Conservation (phyloP, 2,888 invertebrate species). For the Tubulanus polymorphus region DNA sequence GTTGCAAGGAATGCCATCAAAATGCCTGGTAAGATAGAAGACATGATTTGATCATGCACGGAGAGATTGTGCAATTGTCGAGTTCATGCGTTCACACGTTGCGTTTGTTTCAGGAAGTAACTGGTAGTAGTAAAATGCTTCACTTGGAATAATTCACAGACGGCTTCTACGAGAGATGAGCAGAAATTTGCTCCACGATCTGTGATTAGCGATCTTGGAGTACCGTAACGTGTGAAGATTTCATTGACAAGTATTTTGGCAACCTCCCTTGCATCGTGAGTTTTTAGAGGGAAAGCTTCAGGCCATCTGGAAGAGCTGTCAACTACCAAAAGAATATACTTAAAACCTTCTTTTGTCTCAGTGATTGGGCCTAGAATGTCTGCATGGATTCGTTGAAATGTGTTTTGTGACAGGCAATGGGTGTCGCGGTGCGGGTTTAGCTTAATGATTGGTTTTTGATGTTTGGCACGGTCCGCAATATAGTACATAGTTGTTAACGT, state of each 20-base stretch:
- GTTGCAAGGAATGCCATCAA: slow-evolving; percentile 9
- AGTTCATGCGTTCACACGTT: slow-evolving; percentile 9
- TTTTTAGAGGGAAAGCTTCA: slow-evolving; percentile 16
- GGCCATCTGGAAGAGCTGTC: slow-evolving; percentile 16
- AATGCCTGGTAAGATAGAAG: slow-evolving; percentile 2
- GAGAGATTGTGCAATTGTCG: slow-evolving; percentile 8
- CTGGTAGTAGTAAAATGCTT: slow-evolving; percentile 7
- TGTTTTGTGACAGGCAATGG: background rate
- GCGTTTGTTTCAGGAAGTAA: slow-evolving; percentile 13
- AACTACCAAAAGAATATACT: slow-evolving; percentile 8
- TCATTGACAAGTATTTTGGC: slow-evolving; percentile 6
- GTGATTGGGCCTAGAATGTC: background rate
- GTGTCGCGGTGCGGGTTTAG: slow-evolving; percentile 2
- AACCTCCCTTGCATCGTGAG: slow-evolving; percentile 10
- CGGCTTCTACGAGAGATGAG: slow-evolving; percentile 9
- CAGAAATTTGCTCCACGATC: slow-evolving; percentile 12
- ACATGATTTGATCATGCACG: slow-evolving; percentile 5
- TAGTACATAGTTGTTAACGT: slow-evolving; percentile 14
- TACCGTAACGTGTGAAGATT: slow-evolving; percentile 13
- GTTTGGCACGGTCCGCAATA: slow-evolving; percentile 19
- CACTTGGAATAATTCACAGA: slow-evolving; percentile 15
- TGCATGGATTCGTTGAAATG: background rate
- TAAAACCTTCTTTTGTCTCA: slow-evolving; percentile 4
- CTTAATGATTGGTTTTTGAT: slow-evolving; percentile 6
- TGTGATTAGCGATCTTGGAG: slow-evolving; percentile 8